These are phyloP conservation scores for Chirona hameri DNA, from an alignment of 2,888 invertebrate species.

Conservation along the genomic window DNA sequence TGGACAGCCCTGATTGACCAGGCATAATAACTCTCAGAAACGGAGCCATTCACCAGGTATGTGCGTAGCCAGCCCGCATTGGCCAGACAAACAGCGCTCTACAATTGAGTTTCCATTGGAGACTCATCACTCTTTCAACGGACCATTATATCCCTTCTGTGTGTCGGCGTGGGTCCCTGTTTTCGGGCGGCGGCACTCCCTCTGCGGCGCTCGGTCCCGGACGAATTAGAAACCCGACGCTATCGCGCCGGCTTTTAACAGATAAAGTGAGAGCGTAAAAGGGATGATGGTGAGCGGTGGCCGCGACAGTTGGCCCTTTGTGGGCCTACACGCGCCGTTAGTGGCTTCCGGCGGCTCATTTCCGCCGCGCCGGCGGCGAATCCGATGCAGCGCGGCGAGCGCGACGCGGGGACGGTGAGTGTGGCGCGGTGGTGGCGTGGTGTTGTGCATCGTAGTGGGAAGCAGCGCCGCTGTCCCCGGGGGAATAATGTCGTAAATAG, in stretches of 20 bases:
- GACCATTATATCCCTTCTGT: too few species aligned
- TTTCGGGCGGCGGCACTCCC: too few species aligned
- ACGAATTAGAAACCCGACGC: neutral
- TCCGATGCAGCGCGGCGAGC: neutral
- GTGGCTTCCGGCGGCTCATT: neutral
- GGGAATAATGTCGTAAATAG: neutral
- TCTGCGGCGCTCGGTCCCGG: neutral
- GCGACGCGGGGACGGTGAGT: neutral
- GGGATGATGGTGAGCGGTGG: neutral
- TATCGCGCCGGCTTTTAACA: neutral
- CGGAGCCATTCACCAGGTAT: too few species aligned
- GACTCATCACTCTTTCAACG: too few species aligned
- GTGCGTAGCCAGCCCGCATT: too few species aligned
- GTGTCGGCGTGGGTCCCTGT: too few species aligned
- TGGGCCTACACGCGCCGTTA: conserved; percentile 13
- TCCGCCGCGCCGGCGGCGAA: neutral
- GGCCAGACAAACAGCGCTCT: too few species aligned
- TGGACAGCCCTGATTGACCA: too few species aligned
- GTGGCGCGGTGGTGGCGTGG: neutral
- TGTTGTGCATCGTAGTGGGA: neutral
- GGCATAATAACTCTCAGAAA: too few species aligned
- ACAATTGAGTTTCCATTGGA: too few species aligned
- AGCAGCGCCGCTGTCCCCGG: neutral
- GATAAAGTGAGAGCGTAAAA: neutral
- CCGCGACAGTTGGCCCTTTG: neutral